Percentiles rank a stretch among this genome's conserved stretches.
Evolutionary conservation across 2,797 vertebrate genomes (phyloP).

Genomic region (Gymnodraco acuticeps): DNA sequence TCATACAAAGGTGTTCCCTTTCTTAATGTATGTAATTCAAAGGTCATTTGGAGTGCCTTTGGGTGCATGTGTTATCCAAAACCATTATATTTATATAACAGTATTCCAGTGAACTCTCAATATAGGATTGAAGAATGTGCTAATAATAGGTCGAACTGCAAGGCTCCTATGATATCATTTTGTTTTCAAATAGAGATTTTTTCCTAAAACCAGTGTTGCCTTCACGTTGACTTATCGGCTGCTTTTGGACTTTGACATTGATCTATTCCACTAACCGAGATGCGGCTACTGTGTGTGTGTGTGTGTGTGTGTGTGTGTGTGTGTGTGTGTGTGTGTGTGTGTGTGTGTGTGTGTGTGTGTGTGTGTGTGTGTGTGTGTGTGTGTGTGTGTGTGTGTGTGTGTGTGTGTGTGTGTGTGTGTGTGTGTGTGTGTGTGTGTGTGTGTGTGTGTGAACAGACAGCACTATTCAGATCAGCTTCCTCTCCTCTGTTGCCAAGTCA

Average conservation of each 20-base stretch:
- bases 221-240: slow-evolving; percentile 28
- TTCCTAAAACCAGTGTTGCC: background rate
- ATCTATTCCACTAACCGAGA: slow-evolving; percentile 1
- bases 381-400: no score
- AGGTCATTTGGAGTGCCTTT: background rate
- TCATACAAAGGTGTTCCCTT: background rate
- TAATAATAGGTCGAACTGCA: background rate
- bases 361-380: no score
- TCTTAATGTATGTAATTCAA: background rate
- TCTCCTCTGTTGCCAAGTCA: background rate
- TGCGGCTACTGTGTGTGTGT: background rate
- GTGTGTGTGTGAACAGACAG: background rate
- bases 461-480: background rate
- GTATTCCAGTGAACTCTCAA: background rate
- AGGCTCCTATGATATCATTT: background rate
- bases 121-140: no score
- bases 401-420: no score
- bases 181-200: background rate
- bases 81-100: background rate
- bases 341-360: background rate
- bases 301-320: no score
- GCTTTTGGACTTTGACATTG: slow-evolving; percentile 55
- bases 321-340: background rate
- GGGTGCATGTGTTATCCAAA: background rate
- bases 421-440: no score